Evolutionary conservation across 2,888 invertebrate genomes (phyloP).

Genomic region (Spatulosminthurus flaviceps): DNA sequence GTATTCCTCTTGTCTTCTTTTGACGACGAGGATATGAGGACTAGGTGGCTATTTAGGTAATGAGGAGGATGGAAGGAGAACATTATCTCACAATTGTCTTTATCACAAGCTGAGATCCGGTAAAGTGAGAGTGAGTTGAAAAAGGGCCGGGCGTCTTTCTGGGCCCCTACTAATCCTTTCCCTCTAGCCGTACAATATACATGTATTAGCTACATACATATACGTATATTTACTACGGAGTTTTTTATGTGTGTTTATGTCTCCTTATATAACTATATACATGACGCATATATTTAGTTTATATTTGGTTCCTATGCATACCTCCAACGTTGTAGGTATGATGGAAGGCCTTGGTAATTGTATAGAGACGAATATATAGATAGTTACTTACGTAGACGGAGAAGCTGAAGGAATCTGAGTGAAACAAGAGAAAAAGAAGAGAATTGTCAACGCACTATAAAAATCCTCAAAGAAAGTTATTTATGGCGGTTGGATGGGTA

Average conservation of each 20-base stretch:
- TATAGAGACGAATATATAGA: slow-evolving; percentile 10
- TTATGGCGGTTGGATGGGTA: slow-evolving; percentile 42
- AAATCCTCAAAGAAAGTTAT: slow-evolving; percentile 48
- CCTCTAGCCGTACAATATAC: too few relatives aligned
- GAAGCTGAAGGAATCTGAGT: background rate
- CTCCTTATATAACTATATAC: too few relatives aligned
- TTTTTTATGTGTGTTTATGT: too few relatives aligned
- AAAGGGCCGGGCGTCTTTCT: slow-evolving; percentile 43
- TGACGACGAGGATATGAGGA: slow-evolving; percentile 19
- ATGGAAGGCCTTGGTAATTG: background rate
- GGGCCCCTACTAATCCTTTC: too few relatives aligned
- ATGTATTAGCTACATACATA: too few relatives aligned
- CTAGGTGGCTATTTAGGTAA: slow-evolving; percentile 47
- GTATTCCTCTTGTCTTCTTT: too few relatives aligned
- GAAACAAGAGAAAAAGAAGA: slow-evolving; percentile 16
- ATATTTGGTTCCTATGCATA: background rate
- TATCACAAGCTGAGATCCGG: slow-evolving; percentile 40
- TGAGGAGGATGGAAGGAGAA: slow-evolving; percentile 44
- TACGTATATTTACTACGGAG: too few relatives aligned
- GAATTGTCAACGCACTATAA: slow-evolving; percentile 47
- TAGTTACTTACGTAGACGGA: slow-evolving; percentile 4
- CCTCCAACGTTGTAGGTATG: slow-evolving; percentile 23
- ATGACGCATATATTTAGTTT: too few relatives aligned
- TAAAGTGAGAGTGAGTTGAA: slow-evolving; percentile 46
- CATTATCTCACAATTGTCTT: slow-evolving; percentile 43